Evolutionary conservation across 2,888 invertebrate species (phyloP), one percentile per base, ranked within the genome.

Genomic region (Aromia moschata): DNA sequence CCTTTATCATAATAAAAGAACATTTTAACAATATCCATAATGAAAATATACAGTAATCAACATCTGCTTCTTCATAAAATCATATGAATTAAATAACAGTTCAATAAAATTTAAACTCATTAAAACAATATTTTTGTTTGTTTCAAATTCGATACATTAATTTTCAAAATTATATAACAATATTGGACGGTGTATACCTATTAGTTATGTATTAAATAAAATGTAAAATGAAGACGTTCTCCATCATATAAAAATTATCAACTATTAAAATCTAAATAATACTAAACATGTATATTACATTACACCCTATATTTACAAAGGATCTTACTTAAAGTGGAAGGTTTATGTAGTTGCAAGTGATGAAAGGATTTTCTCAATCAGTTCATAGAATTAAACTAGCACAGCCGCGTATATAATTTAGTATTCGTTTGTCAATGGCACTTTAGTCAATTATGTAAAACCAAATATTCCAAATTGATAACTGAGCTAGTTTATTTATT

Each of bases 231-330:
- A 56, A 41, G 38, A 14, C 20, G 12, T 51, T 51, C 46, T 33
- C 25, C 30, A 15, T 33, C 16, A 30, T 41, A 52, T 52, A 40
- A 52, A 52, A 52, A 41, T 52, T 52, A 52, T 33, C n/a, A 11
- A 20, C 52, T 52, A 52, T 41, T 31, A 31, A 41, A 41, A 30
- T 52, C 52, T 52, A 52, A 49, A 49, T 51, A 55, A 59, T 49
- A 45, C 41, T 56, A 49, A 36, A 47, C 57, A 57, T 62, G 58
- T 67, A 70, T 69, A 57, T 65, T 70, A 72, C 70, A 73, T 71
- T 69, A 73, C 71, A 71, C 60, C 58, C 72, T 74, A 76, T 76
- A 76, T 77, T 72, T 77, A 77, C 76, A 77, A 65, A 67, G 25
- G 15, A 52, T 62, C 52, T 66, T 64, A 51, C 55, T 70, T 74